Evolutionary conservation across 2,113 vertebrate genomes (phyloP), one percentile per base, ranked within the genome.

Genomic region (Mobula birostris): DNA sequence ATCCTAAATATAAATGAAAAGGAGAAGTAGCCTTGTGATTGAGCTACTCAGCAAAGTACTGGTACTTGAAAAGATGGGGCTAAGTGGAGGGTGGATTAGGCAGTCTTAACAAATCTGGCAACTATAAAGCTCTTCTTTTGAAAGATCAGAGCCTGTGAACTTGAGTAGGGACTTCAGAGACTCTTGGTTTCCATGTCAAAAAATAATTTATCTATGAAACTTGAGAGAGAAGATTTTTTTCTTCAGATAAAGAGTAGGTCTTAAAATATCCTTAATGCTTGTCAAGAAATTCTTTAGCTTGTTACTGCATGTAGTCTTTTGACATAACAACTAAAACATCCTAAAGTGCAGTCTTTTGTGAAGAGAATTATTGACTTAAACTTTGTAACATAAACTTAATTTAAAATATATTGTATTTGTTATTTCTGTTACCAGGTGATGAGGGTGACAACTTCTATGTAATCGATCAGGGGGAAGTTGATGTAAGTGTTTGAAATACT

Each of bases 401-500:
- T 68, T 95, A 94, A 95, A 80, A 95, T 94, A 63, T 80, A 94
- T 95, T 94, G 94, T 95, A 95, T 95, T 63, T 80, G 48, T 15
- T 83, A 92, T 94, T 95, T 95, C 95, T 94, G 74, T 68, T 95
- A 96, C 61, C 95, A 99, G 99, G 98, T 94, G 98, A 99, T 11
- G 98, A 99, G 97, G 99, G 99, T 63, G 99, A 99, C 95, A 99
- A 99, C 96, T 99, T 99, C 96, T 99, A 99, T 48, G 99, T 99
- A 93, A 98, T 99, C 94, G 99, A 99, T 96, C 98, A 99, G 95
- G 99, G 99, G 82, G 99, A 99, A 97, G 98, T 98, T 94, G 98
- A 99, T 12, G 99, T 99, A 96, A 99, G 98, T 98, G 94, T 48
- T 19, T 0, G 12, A 66, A 58, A 29, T 94, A 11, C 68, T 93